These are phyloP conservation scores for Operophtera brumata DNA, from an alignment of 2,888 invertebrate genomes.

Conservation along the genomic window DNA sequence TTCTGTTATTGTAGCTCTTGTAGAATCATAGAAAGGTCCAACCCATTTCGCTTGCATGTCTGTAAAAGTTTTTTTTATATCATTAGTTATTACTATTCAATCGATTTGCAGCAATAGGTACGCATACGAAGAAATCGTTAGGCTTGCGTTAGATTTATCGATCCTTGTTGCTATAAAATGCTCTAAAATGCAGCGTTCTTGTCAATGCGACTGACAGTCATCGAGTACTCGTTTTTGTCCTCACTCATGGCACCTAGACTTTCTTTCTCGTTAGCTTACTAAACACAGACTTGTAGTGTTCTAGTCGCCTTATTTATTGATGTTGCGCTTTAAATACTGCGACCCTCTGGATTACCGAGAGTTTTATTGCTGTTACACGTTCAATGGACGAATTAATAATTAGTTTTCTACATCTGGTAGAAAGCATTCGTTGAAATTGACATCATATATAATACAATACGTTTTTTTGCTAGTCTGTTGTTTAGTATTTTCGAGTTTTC, in stretches of 20 bases:
- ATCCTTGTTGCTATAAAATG: constrained; percentile 27
- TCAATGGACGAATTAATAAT: constrained; percentile 27
- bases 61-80: too few relatives aligned
- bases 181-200: constrained; percentile 18
- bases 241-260: constrained; percentile 18
- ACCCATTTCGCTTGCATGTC: too few relatives aligned
- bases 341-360: constrained; percentile 27
- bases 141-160: constrained; percentile 11
- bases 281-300: constrained; percentile 19
- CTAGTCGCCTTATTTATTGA: constrained; percentile 19
- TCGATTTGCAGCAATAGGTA: not conserved
- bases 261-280: constrained; percentile 20
- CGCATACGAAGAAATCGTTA: constrained; percentile 6
- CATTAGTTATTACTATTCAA: not conserved
- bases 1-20: not conserved
- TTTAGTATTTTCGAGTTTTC: not conserved
- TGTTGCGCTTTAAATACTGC: constrained; percentile 25
- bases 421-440: constrained; percentile 17
- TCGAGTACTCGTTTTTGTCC: constrained; percentile 26
- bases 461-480: not conserved
- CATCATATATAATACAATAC: constrained; percentile 10
- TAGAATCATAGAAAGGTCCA: too few relatives aligned
- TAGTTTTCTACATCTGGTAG: constrained; percentile 24
- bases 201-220: constrained; percentile 23
- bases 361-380: constrained; percentile 31